Evolutionary conservation across 1,140 invertebrate species (phyloP).

Genomic region (Pseudachorutes palmiensis): DNA sequence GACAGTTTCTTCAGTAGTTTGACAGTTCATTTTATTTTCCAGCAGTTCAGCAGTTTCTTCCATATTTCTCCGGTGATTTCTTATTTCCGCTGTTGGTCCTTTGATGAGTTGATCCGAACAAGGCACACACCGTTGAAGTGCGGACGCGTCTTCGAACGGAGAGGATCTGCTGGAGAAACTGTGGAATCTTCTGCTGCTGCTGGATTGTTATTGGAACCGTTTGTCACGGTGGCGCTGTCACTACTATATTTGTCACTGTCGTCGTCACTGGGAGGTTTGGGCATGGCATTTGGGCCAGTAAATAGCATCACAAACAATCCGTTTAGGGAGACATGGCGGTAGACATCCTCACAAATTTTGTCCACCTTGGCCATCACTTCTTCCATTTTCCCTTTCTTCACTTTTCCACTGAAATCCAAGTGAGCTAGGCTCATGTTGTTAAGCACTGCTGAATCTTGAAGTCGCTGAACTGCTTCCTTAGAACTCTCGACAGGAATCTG

Average conservation of each 20-base stretch:
- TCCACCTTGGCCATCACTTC: conserved; percentile 23
- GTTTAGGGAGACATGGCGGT: conserved; percentile 23
- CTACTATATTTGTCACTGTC: neutral
- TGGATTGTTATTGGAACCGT: neutral
- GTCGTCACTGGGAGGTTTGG: conserved; percentile 1
- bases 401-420: conserved; percentile 21
- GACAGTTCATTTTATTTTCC: neutral
- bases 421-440: conserved; percentile 36
- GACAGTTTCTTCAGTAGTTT: conserved; percentile 7
- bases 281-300: conserved; percentile 20
- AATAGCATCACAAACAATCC: conserved; percentile 29
- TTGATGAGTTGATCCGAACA: conserved; percentile 24
- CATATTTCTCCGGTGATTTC: conserved; percentile 9
- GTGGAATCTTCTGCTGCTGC: neutral
- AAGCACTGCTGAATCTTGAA: conserved; percentile 22
- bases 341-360: conserved; percentile 22
- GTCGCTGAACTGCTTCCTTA: conserved; percentile 27
- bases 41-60: neutral
- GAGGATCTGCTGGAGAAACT: no score
- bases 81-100: conserved; percentile 1
- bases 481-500: neutral
- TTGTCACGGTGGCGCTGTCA: neutral
- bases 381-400: conserved; percentile 18
- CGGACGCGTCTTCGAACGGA: neutral
- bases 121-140: conserved; percentile 28